phyloP scores from a whole-genome alignment of 1,140 invertebrate species.

The Magallana gigas region DNA sequence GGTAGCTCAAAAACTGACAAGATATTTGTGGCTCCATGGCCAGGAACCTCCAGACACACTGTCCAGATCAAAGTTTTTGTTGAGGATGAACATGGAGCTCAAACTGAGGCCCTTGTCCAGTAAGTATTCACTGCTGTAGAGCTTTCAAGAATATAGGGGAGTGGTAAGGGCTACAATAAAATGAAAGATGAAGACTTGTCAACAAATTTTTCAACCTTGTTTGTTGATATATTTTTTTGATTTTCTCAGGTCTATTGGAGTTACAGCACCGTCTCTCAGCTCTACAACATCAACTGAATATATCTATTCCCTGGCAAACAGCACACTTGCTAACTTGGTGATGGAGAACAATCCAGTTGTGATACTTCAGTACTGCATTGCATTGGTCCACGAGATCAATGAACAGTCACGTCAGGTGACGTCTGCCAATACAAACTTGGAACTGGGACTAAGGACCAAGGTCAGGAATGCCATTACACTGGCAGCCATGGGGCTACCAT shows the following conservation, averaged over 20 bases:
- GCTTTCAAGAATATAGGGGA: too few species aligned
- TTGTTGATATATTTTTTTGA: not conserved
- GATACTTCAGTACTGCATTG: slow-evolving; percentile 69
- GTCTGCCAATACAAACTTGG: slow-evolving; percentile 1
- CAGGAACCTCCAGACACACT: slow-evolving; percentile 40
- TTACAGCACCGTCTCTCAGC: slow-evolving; percentile 1
- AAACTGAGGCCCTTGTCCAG: slow-evolving; percentile 19
- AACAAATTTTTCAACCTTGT: not conserved
- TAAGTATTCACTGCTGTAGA: not conserved
- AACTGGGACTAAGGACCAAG: slow-evolving; percentile 51
- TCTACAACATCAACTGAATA: slow-evolving; percentile 52
- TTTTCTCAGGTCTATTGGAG: slow-evolving; percentile 17
- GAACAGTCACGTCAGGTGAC: slow-evolving; percentile 57
- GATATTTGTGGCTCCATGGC: slow-evolving; percentile 65
- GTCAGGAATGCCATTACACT: slow-evolving; percentile 66
- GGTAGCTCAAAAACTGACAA: slow-evolving; percentile 57
- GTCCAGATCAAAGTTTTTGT: slow-evolving; percentile 67
- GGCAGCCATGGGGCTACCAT: slow-evolving; percentile 56
- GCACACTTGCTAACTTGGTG: slow-evolving; percentile 58
- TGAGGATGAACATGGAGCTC: slow-evolving; percentile 64
- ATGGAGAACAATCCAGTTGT: slow-evolving; percentile 65
- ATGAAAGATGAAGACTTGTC: too few species aligned
- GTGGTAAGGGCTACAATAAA: too few species aligned
- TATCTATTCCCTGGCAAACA: slow-evolving; percentile 57
- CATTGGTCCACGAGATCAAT: slow-evolving; percentile 68